Evolutionary conservation across 2,888 invertebrate genomes (phyloP), one percentile per base, ranked within the genome.

Genomic region (Brachyptera putata): DNA sequence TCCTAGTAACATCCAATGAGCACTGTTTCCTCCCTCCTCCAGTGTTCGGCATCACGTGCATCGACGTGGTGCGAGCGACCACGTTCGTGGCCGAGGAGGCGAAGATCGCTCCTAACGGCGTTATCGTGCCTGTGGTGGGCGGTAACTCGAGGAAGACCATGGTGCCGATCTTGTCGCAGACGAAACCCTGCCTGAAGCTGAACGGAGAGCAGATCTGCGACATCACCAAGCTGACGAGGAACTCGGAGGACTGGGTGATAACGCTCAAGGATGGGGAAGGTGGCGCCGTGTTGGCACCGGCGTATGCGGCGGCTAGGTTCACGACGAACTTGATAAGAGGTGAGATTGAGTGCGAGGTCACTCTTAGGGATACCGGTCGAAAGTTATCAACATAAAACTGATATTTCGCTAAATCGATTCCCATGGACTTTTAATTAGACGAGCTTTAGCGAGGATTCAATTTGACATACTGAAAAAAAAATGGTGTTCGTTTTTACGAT

Each of bases 131-230:
- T 0, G 85, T 92, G 0, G 77, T 85, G 57, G 91, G 92, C 36
- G 93, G 93, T 0, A 86, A 87, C 72, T 84, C 86, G 22, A 81
- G 84, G n/a, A 80, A 81, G 63, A 91, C 90, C 1, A 84, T 86
- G 64, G 80, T 93, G 21, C 92, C 92, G 0, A 75, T 93, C 16
- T 78, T 91, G 60, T 90, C 91, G 1, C 86, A 86, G 69, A 79
- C 83, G 3, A 80, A 77, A 61, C 90, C 87, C 0, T 66, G 72
- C 5, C 74, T 77, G 37, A 69, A 75, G 13, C 78, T 58, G 13
- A 65, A 74, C 2, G 21, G 34, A 34, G 22, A 36, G 36, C 34
- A 53, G 75, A 70, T 83, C 75, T 69, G 79, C 74, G 71, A 66
- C 16, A 65, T 71, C 36, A 71, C 72, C 48, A 70, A 74, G 34